Evolutionary conservation across 2,113 vertebrate genomes (phyloP).

Genomic region (Pionites leucogaster): DNA sequence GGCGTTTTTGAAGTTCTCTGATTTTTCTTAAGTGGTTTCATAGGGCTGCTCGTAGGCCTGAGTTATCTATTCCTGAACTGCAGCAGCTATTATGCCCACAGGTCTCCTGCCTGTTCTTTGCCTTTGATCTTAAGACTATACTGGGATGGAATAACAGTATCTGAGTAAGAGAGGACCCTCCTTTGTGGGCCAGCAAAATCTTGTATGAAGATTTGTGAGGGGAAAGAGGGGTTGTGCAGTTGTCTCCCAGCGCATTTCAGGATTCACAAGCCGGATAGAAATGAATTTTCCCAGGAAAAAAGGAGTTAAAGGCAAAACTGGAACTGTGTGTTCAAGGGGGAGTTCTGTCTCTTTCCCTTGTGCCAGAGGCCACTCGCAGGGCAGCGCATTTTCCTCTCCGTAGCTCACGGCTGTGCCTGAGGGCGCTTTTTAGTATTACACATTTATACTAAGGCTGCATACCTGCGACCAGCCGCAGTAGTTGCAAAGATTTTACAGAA

Average conservation of each 20-base stretch:
- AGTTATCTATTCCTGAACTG: not conserved
- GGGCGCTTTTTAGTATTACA: not conserved
- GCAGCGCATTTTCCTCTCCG: not conserved
- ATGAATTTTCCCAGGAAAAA: not conserved
- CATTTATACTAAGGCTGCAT: not conserved
- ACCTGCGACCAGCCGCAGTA: not conserved
- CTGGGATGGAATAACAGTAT: not conserved
- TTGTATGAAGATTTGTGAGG: too few species aligned
- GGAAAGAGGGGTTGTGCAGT: too few species aligned
- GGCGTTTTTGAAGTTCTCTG: not conserved
- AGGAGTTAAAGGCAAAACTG: not conserved
- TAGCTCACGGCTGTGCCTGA: not conserved
- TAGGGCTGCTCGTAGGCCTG: not conserved
- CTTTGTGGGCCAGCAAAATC: not conserved
- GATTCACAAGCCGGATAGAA: not conserved
- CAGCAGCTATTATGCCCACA: rapidly evolving
- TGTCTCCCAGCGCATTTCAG: too few species aligned
- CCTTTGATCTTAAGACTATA: not conserved
- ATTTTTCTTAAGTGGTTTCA: not conserved
- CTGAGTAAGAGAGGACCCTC: not conserved
- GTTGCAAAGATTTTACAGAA: not conserved
- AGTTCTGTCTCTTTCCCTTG: not conserved
- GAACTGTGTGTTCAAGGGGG: not conserved
- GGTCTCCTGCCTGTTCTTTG: not conserved
- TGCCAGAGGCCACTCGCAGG: not conserved